Percentiles rank a stretch among this genome's conserved stretches.
Evolutionary conservation across 2,888 invertebrate species (phyloP).

Genomic region (Tanytarsus gracilentus): DNA sequence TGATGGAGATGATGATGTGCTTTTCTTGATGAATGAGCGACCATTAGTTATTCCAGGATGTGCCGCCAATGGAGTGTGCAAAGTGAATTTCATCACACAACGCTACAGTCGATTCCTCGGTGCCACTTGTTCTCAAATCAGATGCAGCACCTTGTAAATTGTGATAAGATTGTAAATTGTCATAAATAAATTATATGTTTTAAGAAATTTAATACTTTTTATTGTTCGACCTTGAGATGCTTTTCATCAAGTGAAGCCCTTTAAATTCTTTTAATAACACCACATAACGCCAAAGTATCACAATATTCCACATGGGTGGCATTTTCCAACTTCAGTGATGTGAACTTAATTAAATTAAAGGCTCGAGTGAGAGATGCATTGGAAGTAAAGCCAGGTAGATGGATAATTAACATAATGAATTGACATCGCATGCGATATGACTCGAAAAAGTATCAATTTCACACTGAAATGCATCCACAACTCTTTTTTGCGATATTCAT

Average conservation of each 20-base stretch:
- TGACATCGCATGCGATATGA: background rate
- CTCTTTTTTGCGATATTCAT: background rate
- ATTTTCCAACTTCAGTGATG: conserved; percentile 5
- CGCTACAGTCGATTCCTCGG: too few species aligned
- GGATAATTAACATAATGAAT: background rate
- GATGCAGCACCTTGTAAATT: too few species aligned
- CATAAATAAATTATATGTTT: too few species aligned
- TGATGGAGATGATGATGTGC: background rate
- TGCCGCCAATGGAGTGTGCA: conserved; percentile 4
- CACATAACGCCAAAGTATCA: background rate
- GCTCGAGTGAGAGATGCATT: too few species aligned
- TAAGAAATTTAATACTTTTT: too few species aligned
- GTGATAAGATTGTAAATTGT: too few species aligned
- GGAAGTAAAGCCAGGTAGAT: background rate
- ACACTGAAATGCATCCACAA: background rate
- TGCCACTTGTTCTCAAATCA: too few species aligned
- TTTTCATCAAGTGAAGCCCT: too few species aligned
- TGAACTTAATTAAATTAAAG: background rate
- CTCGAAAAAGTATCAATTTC: background rate
- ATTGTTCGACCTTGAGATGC: too few species aligned
- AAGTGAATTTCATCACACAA: too few species aligned
- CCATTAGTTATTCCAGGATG: conserved; percentile 1
- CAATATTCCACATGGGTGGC: conserved; percentile 7
- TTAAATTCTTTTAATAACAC: background rate
- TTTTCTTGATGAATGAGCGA: background rate